Conservation (phyloP, 2,888 invertebrate species). For the Synergus itoensis region DNA sequence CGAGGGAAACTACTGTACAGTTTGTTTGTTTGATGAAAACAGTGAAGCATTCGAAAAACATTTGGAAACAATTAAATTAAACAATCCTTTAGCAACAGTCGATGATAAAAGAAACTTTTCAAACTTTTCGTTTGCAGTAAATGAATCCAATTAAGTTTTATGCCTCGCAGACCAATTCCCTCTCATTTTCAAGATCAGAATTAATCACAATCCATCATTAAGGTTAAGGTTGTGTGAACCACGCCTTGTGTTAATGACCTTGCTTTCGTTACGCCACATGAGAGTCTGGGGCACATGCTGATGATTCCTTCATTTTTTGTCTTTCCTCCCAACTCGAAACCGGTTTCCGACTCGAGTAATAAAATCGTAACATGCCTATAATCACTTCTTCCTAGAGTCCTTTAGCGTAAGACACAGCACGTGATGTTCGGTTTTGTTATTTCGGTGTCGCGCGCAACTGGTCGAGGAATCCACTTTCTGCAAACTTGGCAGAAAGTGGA, state of each 20-base stretch:
- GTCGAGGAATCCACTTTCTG: slow-evolving; percentile 60
- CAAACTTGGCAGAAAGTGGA: slow-evolving; percentile 49
- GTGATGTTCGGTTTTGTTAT: neutral
- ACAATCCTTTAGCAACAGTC: too few species aligned
- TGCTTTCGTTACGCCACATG: slow-evolving; percentile 43
- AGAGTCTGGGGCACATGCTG: slow-evolving; percentile 21
- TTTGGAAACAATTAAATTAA: too few species aligned
- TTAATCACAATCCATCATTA: slow-evolving; percentile 34
- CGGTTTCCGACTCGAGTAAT: slow-evolving; percentile 7
- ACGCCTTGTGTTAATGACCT: slow-evolving; percentile 53
- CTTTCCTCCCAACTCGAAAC: neutral
- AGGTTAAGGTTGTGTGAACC: slow-evolving; percentile 35
- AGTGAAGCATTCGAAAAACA: too few species aligned
- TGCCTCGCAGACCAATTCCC: neutral
- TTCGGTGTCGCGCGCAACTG: slow-evolving; percentile 9
- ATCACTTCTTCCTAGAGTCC: slow-evolving; percentile 5
- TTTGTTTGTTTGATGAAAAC: too few species aligned
- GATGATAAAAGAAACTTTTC: too few species aligned
- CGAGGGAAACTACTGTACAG: too few species aligned
- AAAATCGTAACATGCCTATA: slow-evolving; percentile 3
- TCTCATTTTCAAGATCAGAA: slow-evolving; percentile 35
- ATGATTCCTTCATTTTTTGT: slow-evolving; percentile 21
- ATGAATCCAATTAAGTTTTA: neutral
- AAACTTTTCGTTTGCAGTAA: neutral
- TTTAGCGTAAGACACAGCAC: neutral